Evolutionary conservation across 1,140 invertebrate genomes (phyloP), one percentile per base, ranked within the genome.

Genomic region (Pectinophora gossypiella): DNA sequence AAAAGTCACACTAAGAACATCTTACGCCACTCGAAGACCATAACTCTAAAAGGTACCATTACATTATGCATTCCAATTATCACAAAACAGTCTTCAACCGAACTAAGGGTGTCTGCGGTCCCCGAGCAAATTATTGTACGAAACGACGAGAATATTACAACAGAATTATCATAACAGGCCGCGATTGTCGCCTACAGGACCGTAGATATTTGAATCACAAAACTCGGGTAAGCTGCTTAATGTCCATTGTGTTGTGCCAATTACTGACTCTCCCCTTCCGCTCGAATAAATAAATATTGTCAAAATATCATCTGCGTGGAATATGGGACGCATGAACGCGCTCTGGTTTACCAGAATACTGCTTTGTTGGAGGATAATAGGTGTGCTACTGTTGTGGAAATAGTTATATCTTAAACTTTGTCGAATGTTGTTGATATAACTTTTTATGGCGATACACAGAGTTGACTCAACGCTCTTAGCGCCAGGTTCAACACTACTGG

Each of bases 221-320:
- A 83, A 80, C 74, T 71, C 50, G 64, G 56, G 47, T 74, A 82
- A 83, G 75, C 77, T 64, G 56, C 64, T 64, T 85, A 85, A 85
- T 83, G 79, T 75, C 81, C 64, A 83, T 85, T 85, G 81, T 85
- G 61, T 64, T 60, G 64, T 62, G 77, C 81, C 81, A 85, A 85
- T 85, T 85, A 85, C 69, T 21, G 67, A 65, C 72, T 80, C 74
- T 78, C 72, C 80, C 80, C 76, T 81, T 84, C 76, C 78, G 80
- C 74, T 71, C 72, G 71, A 80, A 81, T 81, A 76, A 78, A 80
- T 75, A 82, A 84, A 84, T 77, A 80, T 71, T 71, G 62, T 76
- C 55, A 70, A 64, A 72, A 54, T 51, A 70, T 52, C 43, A 44
- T n/a, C n/a, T n/a, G n/a, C n/a, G n/a, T n/a, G n/a, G n/a, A n/a